phyloP scores from a whole-genome alignment of 2,113 vertebrate species.

The Cryptoleucopteryx plumbea region DNA sequence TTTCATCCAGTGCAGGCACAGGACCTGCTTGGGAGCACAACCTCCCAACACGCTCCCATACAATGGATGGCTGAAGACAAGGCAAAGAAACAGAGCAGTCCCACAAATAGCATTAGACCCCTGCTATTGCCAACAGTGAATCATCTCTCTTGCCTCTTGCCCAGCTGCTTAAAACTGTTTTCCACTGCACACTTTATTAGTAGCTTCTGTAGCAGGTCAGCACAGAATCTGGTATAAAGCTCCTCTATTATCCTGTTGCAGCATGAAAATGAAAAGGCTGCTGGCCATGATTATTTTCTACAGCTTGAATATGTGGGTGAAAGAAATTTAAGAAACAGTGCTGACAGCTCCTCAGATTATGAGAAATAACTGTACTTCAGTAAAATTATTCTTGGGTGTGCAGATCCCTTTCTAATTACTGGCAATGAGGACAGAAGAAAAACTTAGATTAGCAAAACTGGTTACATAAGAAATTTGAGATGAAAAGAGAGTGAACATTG shows the following conservation, averaged over 20 bases:
- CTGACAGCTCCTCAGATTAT: neutral
- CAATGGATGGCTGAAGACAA: neutral
- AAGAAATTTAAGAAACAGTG: neutral
- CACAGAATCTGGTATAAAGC: neutral
- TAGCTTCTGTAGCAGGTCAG: neutral
- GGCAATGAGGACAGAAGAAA: slow-evolving; percentile 12
- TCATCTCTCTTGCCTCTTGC: neutral
- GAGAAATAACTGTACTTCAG: neutral
- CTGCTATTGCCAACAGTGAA: neutral
- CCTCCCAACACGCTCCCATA: rapidly evolving
- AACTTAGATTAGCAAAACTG: slow-evolving; percentile 7
- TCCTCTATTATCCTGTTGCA: neutral
- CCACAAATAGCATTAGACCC: neutral
- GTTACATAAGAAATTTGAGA: slow-evolving; percentile 3
- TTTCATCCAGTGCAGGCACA: neutral
- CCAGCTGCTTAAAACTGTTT: neutral
- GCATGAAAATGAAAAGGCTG: neutral
- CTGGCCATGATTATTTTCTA: neutral
- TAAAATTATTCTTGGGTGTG: neutral
- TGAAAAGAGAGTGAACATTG: neutral
- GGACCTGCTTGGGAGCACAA: no score
- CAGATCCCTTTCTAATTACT: slow-evolving; percentile 36
- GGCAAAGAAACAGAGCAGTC: neutral
- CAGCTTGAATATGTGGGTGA: neutral
- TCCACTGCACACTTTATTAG: neutral